phyloP scores from a whole-genome alignment of 2,888 invertebrate genomes.

The Malthinus seriepunctatus region DNA sequence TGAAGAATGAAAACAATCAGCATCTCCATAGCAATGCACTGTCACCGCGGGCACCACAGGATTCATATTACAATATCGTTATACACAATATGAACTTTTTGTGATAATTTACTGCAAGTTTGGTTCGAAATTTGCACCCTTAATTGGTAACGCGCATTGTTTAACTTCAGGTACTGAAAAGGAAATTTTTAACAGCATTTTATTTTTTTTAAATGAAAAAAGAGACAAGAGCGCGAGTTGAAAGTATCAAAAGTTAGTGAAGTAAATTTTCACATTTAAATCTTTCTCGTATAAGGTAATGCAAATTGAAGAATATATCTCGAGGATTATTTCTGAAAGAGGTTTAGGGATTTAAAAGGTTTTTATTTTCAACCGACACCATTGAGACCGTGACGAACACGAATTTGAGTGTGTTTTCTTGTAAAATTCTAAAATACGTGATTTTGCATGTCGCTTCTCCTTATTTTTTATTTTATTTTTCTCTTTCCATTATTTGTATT shows the following conservation, averaged over 20 bases:
- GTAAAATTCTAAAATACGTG: slow-evolving; percentile 26
- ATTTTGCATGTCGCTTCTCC: slow-evolving; percentile 14
- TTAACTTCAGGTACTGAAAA: background rate
- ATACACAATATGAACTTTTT: slow-evolving; percentile 33
- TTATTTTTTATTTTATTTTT: slow-evolving; percentile 3
- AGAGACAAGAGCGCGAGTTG: slow-evolving; percentile 3
- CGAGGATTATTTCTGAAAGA: slow-evolving; percentile 36
- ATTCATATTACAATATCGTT: slow-evolving; percentile 33
- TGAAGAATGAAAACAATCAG: slow-evolving; percentile 39
- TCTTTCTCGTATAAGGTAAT: slow-evolving; percentile 25
- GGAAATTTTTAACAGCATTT: background rate
- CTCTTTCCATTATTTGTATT: background rate
- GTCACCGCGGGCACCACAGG: slow-evolving; percentile 37
- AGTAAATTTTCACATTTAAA: slow-evolving; percentile 11
- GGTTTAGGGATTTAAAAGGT: slow-evolving; percentile 37
- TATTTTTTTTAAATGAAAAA: background rate
- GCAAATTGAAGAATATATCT: slow-evolving; percentile 36
- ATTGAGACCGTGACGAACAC: slow-evolving; percentile 29
- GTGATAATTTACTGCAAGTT: slow-evolving; percentile 27
- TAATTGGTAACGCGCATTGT: slow-evolving; percentile 13
- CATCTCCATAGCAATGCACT: slow-evolving; percentile 41
- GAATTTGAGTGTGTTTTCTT: slow-evolving; percentile 37
- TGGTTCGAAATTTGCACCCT: slow-evolving; percentile 11
- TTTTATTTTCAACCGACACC: slow-evolving; percentile 33
- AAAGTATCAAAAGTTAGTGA: slow-evolving; percentile 18